Base-by-base conservation (phyloP, 2,113 vertebrate genomes). In the Trochalopteron elliotii region DNA sequence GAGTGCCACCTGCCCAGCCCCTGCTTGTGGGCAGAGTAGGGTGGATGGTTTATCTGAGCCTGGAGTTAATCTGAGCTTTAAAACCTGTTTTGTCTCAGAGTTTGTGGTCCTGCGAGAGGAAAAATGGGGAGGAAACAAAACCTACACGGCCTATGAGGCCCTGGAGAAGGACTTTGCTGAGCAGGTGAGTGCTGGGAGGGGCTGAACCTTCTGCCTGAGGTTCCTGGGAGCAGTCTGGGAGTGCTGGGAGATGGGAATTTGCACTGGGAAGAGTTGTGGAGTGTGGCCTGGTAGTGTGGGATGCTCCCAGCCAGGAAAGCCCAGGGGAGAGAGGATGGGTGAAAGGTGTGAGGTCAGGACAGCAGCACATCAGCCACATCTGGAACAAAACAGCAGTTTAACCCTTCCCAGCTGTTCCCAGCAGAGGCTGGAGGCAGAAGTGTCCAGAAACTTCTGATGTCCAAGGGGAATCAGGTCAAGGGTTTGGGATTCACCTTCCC, bases 41-140 rank as follows among this genome's bases (percentile, higher is more conserved):
- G 2, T 0, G 2, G 9, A 16, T 45, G 56, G 24, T 76, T 59
- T 33, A 2, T 5, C 45, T 71, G 65, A 79, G 74, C 64, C 44
- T 75, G 7, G 31, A 56, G 24, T 87, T 87, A 40, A 68, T 64
- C 24, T 59, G 80, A 92, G 40, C 80, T 65, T 87, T 52, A 20
- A 75, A 33, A 53, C 67, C 50, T 40, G 24, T 45, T 63, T 31
- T 87, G 39, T 95, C 91, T 22, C 90, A 99, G 99, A 98, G 91
- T 99, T 99, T 96, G 98, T 98, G 90, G 89, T 99, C 72, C 98
- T 99, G 94, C 97, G 99, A 96, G 99, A 99, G 90, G 97, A 98
- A 56, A 99, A 99, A 76, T 99, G 97, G 97, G 99, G 99, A n/a
- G 99, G 99, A 92, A 99, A 99, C 94, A 99, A 99, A 98, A 97